Base-by-base conservation (phyloP, 2,888 invertebrate genomes). In the Seira sanloemensis region DNA sequence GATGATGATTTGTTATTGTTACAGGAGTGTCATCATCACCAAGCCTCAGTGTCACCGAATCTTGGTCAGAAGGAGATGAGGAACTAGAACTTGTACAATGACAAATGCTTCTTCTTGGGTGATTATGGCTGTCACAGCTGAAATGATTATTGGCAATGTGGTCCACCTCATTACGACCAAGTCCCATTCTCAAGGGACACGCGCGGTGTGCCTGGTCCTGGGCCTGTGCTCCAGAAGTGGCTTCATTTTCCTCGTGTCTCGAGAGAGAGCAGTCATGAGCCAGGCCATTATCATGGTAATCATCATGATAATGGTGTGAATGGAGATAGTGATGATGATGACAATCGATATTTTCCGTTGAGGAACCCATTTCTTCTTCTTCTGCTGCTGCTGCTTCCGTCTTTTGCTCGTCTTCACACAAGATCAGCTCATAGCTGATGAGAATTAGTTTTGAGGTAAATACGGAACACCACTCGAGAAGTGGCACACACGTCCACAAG, bases 331-430 rank as follows among this genome's bases (percentile, higher is more conserved):
- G 27, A 46, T 66, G 21, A 76, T 67, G 77, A 68, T 68, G 21
- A 58, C 75, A 81, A 81, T 81, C 75, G 81, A 74, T 68, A 79
- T 81, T 81, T 75, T 69, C 71, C 65, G 81, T 76, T 46, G 71
- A 46, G 58, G 75, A 76, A 58, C 75, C 81, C 81, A 81, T 81
- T 81, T 81, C 75, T 66, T 69, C 65, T 26, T 16, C 78, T 54
- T 68, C 67, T 65, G n/a, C n/a, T n/a, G n/a, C 50, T n/a, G 50
- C 16, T 21, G 21, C 65, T 75, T 75, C 75, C 69, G 68, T 71
- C 75, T 75, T 81, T 62, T 62, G 80, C 80, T 62, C 62, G 21
- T 62, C 62, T 62, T 23, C 62, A 21, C 7, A 19, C 19, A 62
- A 62, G 21, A 23, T n/a, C 21, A 62, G n/a, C n/a, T n/a, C n/a